These are phyloP conservation scores for Oxycera nigricornis DNA, from an alignment of 2,888 invertebrate species.

Conservation along the genomic window DNA sequence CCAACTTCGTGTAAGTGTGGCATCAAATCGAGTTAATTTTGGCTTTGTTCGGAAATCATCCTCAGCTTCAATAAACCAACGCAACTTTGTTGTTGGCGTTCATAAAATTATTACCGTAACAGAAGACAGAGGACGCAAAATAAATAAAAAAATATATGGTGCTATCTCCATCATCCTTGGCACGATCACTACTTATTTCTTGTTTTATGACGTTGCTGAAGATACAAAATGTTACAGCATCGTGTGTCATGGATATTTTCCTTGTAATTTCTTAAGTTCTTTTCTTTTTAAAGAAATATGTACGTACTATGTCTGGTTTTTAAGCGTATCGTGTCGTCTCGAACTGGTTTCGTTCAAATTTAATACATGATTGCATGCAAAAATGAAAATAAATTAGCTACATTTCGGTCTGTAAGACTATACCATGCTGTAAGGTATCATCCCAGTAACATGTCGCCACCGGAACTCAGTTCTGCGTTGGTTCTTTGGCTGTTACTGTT, in stretches of 20 bases:
- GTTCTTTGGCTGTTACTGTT: not conserved
- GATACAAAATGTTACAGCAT: not conserved
- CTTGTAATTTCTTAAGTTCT: not conserved
- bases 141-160: slow-evolving; percentile 1
- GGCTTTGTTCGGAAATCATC: not conserved
- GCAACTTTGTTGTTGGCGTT: not conserved
- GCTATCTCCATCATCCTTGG: not conserved
- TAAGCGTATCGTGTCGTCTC: not conserved
- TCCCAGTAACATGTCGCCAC: not conserved
- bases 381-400: not conserved
- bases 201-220: not conserved
- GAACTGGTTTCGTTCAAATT: slow-evolving; percentile 22
- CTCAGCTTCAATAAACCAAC: not conserved
- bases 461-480: not conserved
- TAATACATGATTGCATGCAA: slow-evolving; percentile 26
- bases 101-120: slow-evolving; percentile 11
- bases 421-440: too few species aligned
- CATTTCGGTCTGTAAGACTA: not conserved
- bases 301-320: too few species aligned
- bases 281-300: too few species aligned
- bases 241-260: not conserved
- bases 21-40: not conserved
- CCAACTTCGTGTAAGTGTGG: slow-evolving; percentile 14
- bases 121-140: not conserved
- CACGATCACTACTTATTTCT: not conserved